These are phyloP conservation scores for Glaucomys volans DNA, from an alignment of 2,113 vertebrate genomes.

Conservation along the genomic window DNA sequence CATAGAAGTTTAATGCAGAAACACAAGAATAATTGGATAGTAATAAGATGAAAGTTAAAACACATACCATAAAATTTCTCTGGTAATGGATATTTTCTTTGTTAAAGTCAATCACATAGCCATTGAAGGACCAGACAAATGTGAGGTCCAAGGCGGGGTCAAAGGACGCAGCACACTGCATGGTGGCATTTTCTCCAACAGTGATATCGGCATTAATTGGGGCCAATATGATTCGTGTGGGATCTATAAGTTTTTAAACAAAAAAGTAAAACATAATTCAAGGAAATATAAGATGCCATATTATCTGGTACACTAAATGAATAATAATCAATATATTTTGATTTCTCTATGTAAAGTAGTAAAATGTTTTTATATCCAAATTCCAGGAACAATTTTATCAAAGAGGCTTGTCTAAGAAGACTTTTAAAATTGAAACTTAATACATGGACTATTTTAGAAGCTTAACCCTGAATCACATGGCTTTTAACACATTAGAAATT, in stretches of 20 bases:
- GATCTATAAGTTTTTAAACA: conserved; percentile 88
- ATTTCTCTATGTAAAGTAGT: conserved; percentile 41
- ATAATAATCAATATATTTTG: conserved; percentile 28
- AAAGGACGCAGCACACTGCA: conserved; percentile 95
- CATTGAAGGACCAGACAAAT: conserved; percentile 96
- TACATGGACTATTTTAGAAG: not conserved
- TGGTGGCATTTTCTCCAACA: conserved; percentile 92
- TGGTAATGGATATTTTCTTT: conserved; percentile 92
- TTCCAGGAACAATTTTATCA: not conserved
- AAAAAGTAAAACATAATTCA: conserved; percentile 66
- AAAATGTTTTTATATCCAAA: conserved; percentile 4
- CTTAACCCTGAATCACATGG: not conserved
- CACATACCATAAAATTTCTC: conserved; percentile 91
- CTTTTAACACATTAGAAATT: not conserved
- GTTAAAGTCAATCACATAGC: conserved; percentile 93
- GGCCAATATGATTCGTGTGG: conserved; percentile 96
- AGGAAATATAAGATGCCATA: conserved; percentile 39
- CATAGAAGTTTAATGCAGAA: not conserved
- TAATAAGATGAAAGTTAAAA: not conserved
- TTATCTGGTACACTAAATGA: not conserved
- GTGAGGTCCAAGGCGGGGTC: conserved; percentile 94
- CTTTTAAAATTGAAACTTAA: not conserved
- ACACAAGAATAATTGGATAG: not conserved
- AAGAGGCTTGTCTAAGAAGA: not conserved
- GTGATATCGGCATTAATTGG: conserved; percentile 94